A percentile compares a stretch with the other conserved stretches of the same genome.
phyloP scores from a whole-genome alignment of 2,797 vertebrate genomes.

The Enteromius fasciolatus region DNA sequence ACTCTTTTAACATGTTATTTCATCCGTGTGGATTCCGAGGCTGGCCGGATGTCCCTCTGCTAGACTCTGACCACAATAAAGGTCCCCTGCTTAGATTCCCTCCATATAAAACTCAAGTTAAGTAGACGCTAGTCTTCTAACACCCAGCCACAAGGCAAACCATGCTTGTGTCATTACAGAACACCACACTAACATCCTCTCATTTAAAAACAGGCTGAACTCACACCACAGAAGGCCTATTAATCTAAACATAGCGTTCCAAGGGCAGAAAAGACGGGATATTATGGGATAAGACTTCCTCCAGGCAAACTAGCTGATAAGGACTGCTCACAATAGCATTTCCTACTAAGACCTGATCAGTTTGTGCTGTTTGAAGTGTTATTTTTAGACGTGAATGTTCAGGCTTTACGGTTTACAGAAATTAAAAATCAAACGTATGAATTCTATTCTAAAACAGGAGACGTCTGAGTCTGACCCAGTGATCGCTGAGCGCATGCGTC shows the following conservation, averaged over 20 bases:
- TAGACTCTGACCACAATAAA: slow-evolving; percentile 50
- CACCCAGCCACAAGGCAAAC: slow-evolving; percentile 60
- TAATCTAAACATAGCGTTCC: slow-evolving; percentile 34
- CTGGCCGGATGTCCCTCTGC: slow-evolving; percentile 26
- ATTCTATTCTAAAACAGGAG: not conserved
- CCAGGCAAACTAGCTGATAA: slow-evolving; percentile 42
- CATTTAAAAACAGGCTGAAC: slow-evolving; percentile 60
- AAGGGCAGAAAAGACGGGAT: slow-evolving; percentile 42
- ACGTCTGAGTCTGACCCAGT: slow-evolving; percentile 63
- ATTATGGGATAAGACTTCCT: slow-evolving; percentile 42
- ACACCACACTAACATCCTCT: slow-evolving; percentile 65
- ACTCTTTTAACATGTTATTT: slow-evolving; percentile 15
- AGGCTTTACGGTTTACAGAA: not conserved
- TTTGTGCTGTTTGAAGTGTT: slow-evolving; percentile 37
- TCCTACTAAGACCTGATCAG: slow-evolving; percentile 38
- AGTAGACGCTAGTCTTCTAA: slow-evolving; percentile 39
- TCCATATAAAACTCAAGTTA: slow-evolving; percentile 27
- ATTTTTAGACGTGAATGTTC: slow-evolving; percentile 1
- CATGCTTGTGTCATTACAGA: slow-evolving; percentile 68
- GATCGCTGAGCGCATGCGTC: slow-evolving; percentile 60
- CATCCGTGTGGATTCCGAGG: slow-evolving; percentile 9
- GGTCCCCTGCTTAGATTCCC: slow-evolving; percentile 27
- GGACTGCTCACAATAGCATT: slow-evolving; percentile 27
- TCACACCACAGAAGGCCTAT: slow-evolving; percentile 43
- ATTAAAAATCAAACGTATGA: not conserved